Percentiles rank a stretch among this genome's conserved stretches.
phyloP scores from a whole-genome alignment of 2,888 invertebrate species.

The Coenonympha glycerion region DNA sequence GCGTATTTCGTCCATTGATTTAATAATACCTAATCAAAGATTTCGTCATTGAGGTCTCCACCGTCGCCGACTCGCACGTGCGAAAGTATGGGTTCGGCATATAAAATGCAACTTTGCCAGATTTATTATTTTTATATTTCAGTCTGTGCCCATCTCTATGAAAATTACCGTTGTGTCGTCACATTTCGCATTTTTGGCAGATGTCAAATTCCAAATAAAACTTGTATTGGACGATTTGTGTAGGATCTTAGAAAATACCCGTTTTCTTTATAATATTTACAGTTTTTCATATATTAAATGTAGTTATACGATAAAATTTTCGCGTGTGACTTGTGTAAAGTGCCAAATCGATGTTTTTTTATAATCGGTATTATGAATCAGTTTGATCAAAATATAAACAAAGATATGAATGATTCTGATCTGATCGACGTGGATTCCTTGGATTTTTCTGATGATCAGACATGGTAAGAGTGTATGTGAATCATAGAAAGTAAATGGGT shows the following conservation, averaged over 20 bases:
- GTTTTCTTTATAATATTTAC: slow-evolving; percentile 58
- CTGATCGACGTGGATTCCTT: slow-evolving; percentile 76
- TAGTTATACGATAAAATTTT: slow-evolving; percentile 58
- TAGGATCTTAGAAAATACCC: slow-evolving; percentile 48
- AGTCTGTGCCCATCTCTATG: slow-evolving; percentile 44
- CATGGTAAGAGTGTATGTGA: slow-evolving; percentile 66
- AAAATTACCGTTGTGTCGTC: slow-evolving; percentile 56
- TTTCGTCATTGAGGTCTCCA: too few relatives aligned
- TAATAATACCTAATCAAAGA: too few relatives aligned
- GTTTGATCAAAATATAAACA: slow-evolving; percentile 74
- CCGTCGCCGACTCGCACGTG: too few relatives aligned
- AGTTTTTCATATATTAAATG: slow-evolving; percentile 56
- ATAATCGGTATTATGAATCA: slow-evolving; percentile 64
- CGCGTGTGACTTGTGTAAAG: slow-evolving; percentile 59
- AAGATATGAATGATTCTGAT: slow-evolving; percentile 73
- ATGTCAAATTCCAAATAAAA: slow-evolving; percentile 53
- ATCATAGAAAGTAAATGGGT: background rate
- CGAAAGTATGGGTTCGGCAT: too few relatives aligned
- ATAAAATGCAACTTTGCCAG: background rate
- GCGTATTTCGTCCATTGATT: too few relatives aligned
- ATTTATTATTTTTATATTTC: too few relatives aligned
- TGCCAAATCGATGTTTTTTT: slow-evolving; percentile 72
- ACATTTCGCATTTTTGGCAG: slow-evolving; percentile 48
- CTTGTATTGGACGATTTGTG: slow-evolving; percentile 52
- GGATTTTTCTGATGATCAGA: slow-evolving; percentile 75